Conservation (phyloP, 1,140 invertebrate species). For the Leptopilina clavipes region DNA sequence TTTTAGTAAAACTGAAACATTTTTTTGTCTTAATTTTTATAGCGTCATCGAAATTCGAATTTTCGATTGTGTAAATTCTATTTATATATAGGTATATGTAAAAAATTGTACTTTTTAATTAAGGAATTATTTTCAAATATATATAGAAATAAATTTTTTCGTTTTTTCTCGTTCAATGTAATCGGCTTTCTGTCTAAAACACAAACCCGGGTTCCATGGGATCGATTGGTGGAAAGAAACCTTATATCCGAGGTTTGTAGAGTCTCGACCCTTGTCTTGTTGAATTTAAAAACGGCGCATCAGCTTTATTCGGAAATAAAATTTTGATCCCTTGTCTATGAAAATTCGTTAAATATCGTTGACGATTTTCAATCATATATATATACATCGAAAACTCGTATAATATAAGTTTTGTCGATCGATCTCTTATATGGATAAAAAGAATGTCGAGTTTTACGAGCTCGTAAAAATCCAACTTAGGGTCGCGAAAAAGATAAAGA, state of each 20-base stretch:
- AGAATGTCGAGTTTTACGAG: conserved; percentile 60
- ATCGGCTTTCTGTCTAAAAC: not conserved
- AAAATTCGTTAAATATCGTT: conserved; percentile 19
- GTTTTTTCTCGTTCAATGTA: not conserved
- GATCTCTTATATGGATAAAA: conserved; percentile 61
- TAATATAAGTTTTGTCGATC: conserved; percentile 26
- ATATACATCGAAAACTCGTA: too few species aligned
- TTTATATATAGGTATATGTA: too few species aligned
- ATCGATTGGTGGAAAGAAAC: conserved; percentile 9
- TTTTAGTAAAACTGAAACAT: not conserved
- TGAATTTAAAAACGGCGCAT: conserved; percentile 6
- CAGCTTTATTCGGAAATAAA: not conserved
- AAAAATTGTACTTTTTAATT: too few species aligned
- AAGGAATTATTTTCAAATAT: too few species aligned
- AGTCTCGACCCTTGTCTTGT: not conserved
- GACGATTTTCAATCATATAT: conserved; percentile 26
- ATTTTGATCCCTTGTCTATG: not conserved
- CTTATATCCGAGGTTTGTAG: not conserved
- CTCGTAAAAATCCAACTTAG: conserved; percentile 55
- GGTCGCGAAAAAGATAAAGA: conserved; percentile 31
- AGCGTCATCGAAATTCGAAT: too few species aligned
- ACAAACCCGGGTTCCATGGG: not conserved
- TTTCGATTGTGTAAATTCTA: too few species aligned
- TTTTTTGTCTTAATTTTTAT: not conserved
- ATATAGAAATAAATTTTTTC: too few species aligned